Evolutionary conservation across 2,888 invertebrate genomes (phyloP).

Genomic region (Spilosoma lubricipeda): DNA sequence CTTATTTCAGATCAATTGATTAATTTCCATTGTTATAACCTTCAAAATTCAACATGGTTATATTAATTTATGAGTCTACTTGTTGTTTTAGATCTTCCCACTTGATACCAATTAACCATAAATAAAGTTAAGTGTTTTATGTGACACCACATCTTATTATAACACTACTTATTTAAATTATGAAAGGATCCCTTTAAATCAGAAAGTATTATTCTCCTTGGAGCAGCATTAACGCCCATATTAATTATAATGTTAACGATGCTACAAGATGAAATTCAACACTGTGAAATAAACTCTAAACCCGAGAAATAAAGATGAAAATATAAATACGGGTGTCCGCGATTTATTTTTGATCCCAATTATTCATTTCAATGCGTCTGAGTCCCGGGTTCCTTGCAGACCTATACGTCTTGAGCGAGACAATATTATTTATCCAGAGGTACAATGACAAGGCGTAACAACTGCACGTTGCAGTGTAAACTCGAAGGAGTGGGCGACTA

Average conservation of each 20-base stretch:
- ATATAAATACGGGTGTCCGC: constrained; percentile 7
- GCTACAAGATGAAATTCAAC: constrained; percentile 9
- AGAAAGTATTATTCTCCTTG: constrained; percentile 34
- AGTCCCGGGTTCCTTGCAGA: constrained; percentile 63
- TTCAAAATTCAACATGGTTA: not conserved
- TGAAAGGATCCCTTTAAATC: constrained; percentile 36
- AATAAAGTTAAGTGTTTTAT: constrained; percentile 4
- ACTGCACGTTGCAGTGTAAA: constrained; percentile 62
- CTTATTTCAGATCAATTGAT: not conserved
- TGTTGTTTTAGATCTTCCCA: not conserved
- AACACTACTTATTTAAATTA: constrained; percentile 27
- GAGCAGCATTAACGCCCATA: constrained; percentile 27
- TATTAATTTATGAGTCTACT: not conserved
- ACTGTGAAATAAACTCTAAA: constrained; percentile 9
- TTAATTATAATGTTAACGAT: constrained; percentile 51
- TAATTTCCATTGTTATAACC: not conserved
- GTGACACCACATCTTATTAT: constrained; percentile 5
- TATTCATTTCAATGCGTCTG: constrained; percentile 74
- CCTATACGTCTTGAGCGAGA: constrained; percentile 70
- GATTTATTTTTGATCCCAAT: constrained; percentile 67
- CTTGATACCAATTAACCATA: not conserved
- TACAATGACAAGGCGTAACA: constrained; percentile 62
- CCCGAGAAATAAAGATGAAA: not conserved
- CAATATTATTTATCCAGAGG: constrained; percentile 73
- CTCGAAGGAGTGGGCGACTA: constrained; percentile 67